These are phyloP conservation scores for Taeniopygia guttata DNA, from an alignment of 2,797 vertebrate genomes.

Conservation along the genomic window DNA sequence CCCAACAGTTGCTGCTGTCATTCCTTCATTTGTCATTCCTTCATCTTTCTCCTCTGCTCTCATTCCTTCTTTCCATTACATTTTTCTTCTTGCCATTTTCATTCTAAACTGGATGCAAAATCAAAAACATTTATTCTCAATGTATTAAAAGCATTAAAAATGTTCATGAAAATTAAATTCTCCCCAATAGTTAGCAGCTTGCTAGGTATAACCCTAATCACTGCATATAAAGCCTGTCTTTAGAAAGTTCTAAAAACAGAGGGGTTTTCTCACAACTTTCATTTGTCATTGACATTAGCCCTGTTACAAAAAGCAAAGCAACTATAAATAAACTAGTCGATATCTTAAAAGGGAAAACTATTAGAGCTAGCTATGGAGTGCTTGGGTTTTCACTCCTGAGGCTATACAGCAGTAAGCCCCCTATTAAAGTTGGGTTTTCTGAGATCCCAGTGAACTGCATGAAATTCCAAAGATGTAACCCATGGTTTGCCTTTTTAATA, in stretches of 20 bases:
- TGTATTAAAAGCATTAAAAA: not conserved
- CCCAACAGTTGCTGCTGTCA: not conserved
- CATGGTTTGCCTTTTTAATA: not conserved
- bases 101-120: not conserved
- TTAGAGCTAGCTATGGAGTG: not conserved
- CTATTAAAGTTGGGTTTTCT: not conserved
- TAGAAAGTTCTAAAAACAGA: not conserved
- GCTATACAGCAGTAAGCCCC: not conserved
- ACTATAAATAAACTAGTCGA: conserved; percentile 12
- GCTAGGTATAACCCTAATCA: not conserved
- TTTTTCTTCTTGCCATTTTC: not conserved
- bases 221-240: not conserved
- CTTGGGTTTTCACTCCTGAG: not conserved
- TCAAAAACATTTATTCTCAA: not conserved
- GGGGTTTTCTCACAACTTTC: not conserved
- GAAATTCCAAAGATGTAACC: not conserved
- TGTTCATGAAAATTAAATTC: not conserved
- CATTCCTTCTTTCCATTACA: not conserved
- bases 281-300: not conserved
- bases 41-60: not conserved
- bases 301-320: not conserved
- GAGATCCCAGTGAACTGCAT: not conserved
- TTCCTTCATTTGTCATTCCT: not conserved
- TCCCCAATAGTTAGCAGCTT: not conserved
- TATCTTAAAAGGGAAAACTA: not conserved